A percentile compares a stretch with the other conserved stretches of the same genome.
Conservation (phyloP, 2,888 invertebrate species). For the Ennomos fuscantarius region DNA sequence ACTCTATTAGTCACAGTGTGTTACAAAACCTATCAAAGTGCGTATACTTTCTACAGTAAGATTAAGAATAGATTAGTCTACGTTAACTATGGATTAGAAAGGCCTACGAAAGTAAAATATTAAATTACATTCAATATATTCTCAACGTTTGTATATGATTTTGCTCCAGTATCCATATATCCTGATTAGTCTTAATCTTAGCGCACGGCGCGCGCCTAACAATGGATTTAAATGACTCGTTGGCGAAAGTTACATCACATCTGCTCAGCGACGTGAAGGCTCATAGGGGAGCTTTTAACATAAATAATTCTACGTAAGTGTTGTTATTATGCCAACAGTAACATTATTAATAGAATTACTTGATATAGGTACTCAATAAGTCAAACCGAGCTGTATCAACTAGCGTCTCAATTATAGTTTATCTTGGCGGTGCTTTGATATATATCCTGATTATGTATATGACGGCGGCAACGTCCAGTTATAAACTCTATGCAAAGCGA, state of each 20-base stretch:
- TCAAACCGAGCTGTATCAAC: background rate
- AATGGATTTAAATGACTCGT: slow-evolving; percentile 52
- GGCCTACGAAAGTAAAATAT: slow-evolving; percentile 6
- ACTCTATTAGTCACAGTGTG: background rate
- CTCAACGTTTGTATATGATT: slow-evolving; percentile 23
- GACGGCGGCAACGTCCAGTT: too few species aligned
- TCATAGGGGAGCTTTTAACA: slow-evolving; percentile 26
- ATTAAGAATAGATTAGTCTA: background rate
- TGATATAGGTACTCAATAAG: slow-evolving; percentile 8
- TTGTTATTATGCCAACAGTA: slow-evolving; percentile 22
- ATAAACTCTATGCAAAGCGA: too few species aligned
- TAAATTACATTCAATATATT: slow-evolving; percentile 11
- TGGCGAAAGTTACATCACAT: slow-evolving; percentile 32
- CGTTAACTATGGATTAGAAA: background rate
- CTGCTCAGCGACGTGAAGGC: slow-evolving; percentile 24
- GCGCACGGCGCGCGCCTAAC: slow-evolving; percentile 49
- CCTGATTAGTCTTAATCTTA: slow-evolving; percentile 60
- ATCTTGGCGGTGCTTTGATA: too few species aligned
- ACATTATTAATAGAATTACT: slow-evolving; percentile 15
- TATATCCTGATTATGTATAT: too few species aligned
- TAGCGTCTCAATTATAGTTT: too few species aligned
- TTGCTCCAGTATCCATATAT: slow-evolving; percentile 43
- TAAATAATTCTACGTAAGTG: slow-evolving; percentile 29
- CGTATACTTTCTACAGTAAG: too few species aligned
- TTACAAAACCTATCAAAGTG: background rate